Base-by-base conservation (phyloP, 2,888 invertebrate genomes). In the Drosophila parthenogenetica region DNA sequence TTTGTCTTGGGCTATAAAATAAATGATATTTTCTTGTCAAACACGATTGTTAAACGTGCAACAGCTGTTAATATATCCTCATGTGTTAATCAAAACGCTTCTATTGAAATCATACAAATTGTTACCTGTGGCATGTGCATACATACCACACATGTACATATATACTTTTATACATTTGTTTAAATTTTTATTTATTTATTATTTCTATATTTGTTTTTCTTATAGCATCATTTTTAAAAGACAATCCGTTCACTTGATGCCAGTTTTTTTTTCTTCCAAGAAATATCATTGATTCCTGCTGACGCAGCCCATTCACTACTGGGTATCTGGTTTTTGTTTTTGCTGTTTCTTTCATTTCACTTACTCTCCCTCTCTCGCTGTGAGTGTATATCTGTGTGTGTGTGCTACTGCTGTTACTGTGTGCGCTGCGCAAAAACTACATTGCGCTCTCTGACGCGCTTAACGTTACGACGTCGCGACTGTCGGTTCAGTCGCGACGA, bases 371-470 rank as follows among this genome's bases (percentile, higher is more conserved):
- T 14, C 48, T 48, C 25, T 10, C 35, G 37, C 19, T 37, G 3
- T 39, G 11, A 43, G 13, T 4, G 37, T 39, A n/a, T 32, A n/a
- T 57, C 10, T 45, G 25, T 16, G 29, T 25, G 25, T 25, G 16
- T 37, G 8, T 35, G 46, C 37, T 55, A 49, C 51, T 68, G 57
- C 46, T 72, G 71, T 74, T 77, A 72, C 74, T 71, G 74, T 70
- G 74, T 77, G 69, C 71, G 77, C 85, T 73, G 80, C 82, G 82
- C 84, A 87, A 86, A 82, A 82, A 80, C 83, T 75, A 71, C 75
- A 65, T 53, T 67, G 48, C 59, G 70, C 75, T 78, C 84, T 86
- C 66, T 54, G 80, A 53, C 83, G 58, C 73, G 57, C 62, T 57
- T 35, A 29, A 29, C 29, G 29, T 29, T 29, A 29, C 29, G 42